Base-by-base conservation (phyloP, 2,888 invertebrate genomes). In the Dryadula phaetusa region DNA sequence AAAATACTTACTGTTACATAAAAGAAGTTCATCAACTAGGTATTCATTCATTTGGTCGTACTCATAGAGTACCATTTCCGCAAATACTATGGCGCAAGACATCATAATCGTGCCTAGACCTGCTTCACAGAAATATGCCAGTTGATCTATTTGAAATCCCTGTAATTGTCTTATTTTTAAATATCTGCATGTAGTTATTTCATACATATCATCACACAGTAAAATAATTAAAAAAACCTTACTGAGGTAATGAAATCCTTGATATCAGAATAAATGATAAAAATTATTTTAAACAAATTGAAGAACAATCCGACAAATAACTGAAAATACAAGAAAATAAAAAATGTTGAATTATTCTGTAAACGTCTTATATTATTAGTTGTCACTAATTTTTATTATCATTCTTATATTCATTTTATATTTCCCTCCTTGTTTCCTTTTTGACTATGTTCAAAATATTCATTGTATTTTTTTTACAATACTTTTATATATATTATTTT, bases 141-240 rank as follows among this genome's bases (percentile, higher is more conserved):
- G 0, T 32, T 61, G 60, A 44, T 32, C 28, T n/a, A 20, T 4
- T 20, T 61, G 60, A 46, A 44, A 61, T 61, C 60, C 60, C 60
- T 61, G 8, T 52, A 61, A 46, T 20, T 32, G 20, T 44, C n/a
- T 25, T 12, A 32, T 16, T 12, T 49, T 16, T 2, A 16, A 49
- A 49, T 25, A 7, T 28, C 28, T 28, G 2, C 10, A 5, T 10
- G 16, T 32, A 1, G 2, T 32, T 16, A 10, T 0, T 32, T 52
- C 5, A n/a, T 16, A 10, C 5, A 52, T 28, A 2, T 10, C 46
- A 1, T 32, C 32, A 18, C n/a, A 46, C 18, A 14, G 32, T 8
- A 0, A 12, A 6, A 32, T 32, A 32, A 5, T 52, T 28, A 16
- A 28, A 3, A n/a, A 52, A 52, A 16, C 1, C 10, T 52, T 52